These are phyloP conservation scores for Ellobius talpinus DNA, from an alignment of 2,113 vertebrate species.

Conservation along the genomic window DNA sequence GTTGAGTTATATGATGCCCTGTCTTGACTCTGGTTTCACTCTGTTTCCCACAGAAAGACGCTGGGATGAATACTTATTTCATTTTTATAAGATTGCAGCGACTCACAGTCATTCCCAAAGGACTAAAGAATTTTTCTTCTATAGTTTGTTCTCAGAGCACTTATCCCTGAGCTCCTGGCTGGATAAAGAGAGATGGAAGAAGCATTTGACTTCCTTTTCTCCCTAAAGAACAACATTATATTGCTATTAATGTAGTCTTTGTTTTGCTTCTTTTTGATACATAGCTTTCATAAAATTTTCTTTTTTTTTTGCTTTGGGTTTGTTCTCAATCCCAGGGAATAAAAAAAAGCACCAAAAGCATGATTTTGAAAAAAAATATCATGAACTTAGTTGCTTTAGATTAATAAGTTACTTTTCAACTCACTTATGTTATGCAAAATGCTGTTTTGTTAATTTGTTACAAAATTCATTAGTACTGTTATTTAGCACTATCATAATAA, in stretches of 20 bases:
- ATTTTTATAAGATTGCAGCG: neutral
- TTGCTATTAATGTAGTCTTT: conserved; percentile 52
- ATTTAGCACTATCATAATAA: neutral
- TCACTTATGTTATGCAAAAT: neutral
- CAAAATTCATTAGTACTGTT: neutral
- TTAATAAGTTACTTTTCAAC: neutral
- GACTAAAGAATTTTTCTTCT: conserved; percentile 66
- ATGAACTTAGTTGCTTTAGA: conserved; percentile 19
- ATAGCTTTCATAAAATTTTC: conserved; percentile 56
- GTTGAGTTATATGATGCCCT: neutral
- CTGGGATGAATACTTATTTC: conserved; percentile 5
- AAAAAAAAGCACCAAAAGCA: neutral
- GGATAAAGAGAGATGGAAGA: conserved; percentile 57
- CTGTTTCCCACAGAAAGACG: neutral
- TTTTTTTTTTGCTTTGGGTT: conserved; percentile 12
- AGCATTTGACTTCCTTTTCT: conserved; percentile 51
- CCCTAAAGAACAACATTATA: conserved; percentile 44
- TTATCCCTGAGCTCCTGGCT: conserved; percentile 40
- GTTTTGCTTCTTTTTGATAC: conserved; percentile 63
- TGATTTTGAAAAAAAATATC: neutral
- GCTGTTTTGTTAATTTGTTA: neutral
- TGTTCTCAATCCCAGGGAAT: conserved; percentile 5
- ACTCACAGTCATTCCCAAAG: conserved; percentile 38
- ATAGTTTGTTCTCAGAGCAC: conserved; percentile 62
- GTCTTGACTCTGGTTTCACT: neutral